Evolutionary conservation across 1,140 invertebrate genomes (phyloP).

Genomic region (Dendroctonus ponderosae): DNA sequence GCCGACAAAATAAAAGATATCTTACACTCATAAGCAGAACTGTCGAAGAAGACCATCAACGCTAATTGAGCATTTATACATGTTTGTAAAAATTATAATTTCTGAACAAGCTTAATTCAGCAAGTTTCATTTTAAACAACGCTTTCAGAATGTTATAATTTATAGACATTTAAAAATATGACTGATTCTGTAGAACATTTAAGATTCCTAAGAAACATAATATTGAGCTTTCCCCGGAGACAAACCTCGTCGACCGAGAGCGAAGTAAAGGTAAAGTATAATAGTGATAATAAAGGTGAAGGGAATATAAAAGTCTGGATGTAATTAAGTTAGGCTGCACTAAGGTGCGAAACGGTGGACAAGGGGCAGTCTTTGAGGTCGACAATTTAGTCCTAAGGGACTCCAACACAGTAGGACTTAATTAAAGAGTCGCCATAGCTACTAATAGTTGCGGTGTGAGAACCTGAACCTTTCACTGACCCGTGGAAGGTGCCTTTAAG

Average conservation of each 20-base stretch:
- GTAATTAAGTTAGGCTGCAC: slow-evolving; percentile 40
- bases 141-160: too few species aligned
- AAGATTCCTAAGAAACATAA: slow-evolving; percentile 6
- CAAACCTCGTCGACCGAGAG: slow-evolving; percentile 9
- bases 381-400: slow-evolving; percentile 36
- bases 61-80: too few species aligned
- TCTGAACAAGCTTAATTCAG: too few species aligned
- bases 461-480: slow-evolving; percentile 39
- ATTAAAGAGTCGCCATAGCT: slow-evolving; percentile 47
- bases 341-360: slow-evolving; percentile 41
- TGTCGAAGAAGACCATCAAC: too few species aligned
- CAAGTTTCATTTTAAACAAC: too few species aligned
- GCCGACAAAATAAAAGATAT: too few species aligned
- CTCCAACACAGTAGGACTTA: slow-evolving; percentile 38
- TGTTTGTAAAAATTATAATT: too few species aligned
- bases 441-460: slow-evolving; percentile 42
- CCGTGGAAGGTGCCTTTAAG: slow-evolving; percentile 20
- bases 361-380: slow-evolving; percentile 43
- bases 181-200: too few species aligned
- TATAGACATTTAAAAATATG: too few species aligned
- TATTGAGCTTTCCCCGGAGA: slow-evolving; percentile 3
- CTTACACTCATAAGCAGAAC: too few species aligned
- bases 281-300: slow-evolving; percentile 45
- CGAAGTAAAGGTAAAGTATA: slow-evolving; percentile 40
- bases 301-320: slow-evolving; percentile 36